Evolutionary conservation across 2,797 vertebrate species (phyloP).

Genomic region (Rhodeus uyekii): DNA sequence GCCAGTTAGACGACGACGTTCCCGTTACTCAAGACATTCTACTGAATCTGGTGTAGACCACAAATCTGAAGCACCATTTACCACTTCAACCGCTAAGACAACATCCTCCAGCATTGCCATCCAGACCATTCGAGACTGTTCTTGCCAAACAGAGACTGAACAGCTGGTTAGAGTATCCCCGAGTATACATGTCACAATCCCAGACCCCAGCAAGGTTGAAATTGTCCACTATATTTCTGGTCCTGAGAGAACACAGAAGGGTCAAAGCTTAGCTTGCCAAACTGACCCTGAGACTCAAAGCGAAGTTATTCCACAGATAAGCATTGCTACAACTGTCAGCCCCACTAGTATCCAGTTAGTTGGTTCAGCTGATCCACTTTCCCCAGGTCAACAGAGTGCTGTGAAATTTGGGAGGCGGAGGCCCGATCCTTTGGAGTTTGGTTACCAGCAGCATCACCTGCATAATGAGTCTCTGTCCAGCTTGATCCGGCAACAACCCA

Average conservation of each 20-base stretch:
- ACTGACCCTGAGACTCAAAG: conserved; percentile 91
- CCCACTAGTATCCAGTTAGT: conserved; percentile 86
- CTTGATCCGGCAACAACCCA: conserved; percentile 92
- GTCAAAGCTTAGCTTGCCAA: conserved; percentile 96
- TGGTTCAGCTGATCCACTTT: conserved; percentile 79
- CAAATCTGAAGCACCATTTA: conserved; percentile 69
- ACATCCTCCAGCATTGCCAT: conserved; percentile 88
- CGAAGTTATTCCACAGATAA: conserved; percentile 88
- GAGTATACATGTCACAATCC: conserved; percentile 92
- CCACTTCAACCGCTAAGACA: conserved; percentile 64
- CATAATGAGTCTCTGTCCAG: conserved; percentile 92
- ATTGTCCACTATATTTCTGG: conserved; percentile 97
- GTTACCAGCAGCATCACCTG: conserved; percentile 91
- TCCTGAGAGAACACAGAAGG: conserved; percentile 91
- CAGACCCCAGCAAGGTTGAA: conserved; percentile 92
- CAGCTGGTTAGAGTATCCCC: conserved; percentile 89
- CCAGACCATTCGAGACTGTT: conserved; percentile 96
- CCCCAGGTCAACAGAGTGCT: conserved; percentile 80
- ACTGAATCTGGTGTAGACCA: conserved; percentile 78
- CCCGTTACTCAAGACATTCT: conserved; percentile 86
- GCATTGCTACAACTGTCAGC: conserved; percentile 87
- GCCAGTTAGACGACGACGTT: conserved; percentile 88
- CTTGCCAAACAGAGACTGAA: conserved; percentile 93
- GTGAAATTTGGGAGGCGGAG: conserved; percentile 91
- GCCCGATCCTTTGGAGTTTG: conserved; percentile 95